Conservation (phyloP, 2,113 vertebrate genomes). For the Hystrix cristata region DNA sequence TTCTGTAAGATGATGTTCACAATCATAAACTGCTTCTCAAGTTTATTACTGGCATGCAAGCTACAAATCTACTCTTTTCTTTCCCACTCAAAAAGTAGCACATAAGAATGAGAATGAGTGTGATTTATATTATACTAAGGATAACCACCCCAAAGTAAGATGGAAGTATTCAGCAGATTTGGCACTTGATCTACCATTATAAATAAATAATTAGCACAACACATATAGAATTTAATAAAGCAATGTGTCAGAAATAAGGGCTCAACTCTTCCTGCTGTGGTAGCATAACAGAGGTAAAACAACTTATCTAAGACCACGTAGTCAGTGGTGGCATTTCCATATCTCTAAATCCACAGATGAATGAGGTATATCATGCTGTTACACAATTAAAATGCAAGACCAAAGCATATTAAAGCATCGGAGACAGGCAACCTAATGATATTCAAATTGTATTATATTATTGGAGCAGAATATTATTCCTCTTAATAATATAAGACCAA, state of each 20-base stretch:
- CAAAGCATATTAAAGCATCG: background rate
- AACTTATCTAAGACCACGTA: background rate
- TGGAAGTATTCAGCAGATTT: background rate
- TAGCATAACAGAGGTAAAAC: background rate
- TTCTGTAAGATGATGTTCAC: background rate
- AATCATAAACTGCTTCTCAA: background rate
- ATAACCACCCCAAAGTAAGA: background rate
- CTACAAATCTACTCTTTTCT: slow-evolving; percentile 1
- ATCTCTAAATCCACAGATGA: background rate
- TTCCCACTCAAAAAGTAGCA: background rate
- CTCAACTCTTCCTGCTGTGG: background rate
- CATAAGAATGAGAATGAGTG: slow-evolving; percentile 32
- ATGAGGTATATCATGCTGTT: background rate
- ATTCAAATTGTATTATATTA: slow-evolving; percentile 7
- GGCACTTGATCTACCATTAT: background rate
- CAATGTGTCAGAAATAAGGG: background rate
- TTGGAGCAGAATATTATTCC: background rate
- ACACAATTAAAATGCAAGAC: slow-evolving; percentile 36
- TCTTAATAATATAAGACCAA: background rate
- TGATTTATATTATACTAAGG: background rate
- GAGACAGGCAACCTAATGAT: background rate
- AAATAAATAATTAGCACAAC: slow-evolving; percentile 11
- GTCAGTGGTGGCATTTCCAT: background rate
- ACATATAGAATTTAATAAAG: background rate
- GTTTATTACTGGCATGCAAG: background rate